A percentile compares a stretch with the other conserved stretches of the same genome.
phyloP scores from a whole-genome alignment of 2,888 invertebrate genomes.

The Chromoteleia sp. region DNA sequence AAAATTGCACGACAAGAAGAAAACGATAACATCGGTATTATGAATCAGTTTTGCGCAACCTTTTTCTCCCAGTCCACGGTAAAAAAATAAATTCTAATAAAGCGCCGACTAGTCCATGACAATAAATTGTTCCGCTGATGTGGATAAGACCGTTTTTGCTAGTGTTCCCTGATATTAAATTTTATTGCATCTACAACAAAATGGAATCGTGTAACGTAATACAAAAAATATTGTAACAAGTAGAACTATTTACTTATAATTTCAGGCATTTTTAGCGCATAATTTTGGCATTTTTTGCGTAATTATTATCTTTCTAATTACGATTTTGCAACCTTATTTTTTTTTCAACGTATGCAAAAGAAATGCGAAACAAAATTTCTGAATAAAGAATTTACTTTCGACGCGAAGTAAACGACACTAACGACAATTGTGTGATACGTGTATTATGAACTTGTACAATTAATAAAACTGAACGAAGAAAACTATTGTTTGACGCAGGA shows the following conservation, averaged over 20 bases:
- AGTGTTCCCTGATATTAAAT: no score
- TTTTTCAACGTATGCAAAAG: no score
- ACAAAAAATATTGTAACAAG: no score
- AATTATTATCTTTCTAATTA: no score
- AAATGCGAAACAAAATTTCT: background rate
- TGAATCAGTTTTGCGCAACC: constrained; percentile 67
- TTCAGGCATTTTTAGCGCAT: no score
- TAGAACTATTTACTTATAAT: no score
- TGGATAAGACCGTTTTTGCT: background rate
- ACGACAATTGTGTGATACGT: constrained; percentile 36
- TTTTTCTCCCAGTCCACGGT: constrained; percentile 29
- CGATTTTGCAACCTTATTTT: no score
- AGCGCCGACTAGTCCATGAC: constrained; percentile 7
- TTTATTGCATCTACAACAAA: no score
- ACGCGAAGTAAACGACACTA: constrained; percentile 24
- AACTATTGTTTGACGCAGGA: constrained; percentile 52
- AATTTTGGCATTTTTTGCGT: no score
- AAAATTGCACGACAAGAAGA: constrained; percentile 55
- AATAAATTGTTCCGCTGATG: constrained; percentile 28
- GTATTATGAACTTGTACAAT: constrained; percentile 23
- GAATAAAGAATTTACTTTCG: constrained; percentile 17
- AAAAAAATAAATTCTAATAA: constrained; percentile 52
- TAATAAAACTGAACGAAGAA: constrained; percentile 46
- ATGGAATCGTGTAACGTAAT: no score
- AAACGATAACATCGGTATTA: constrained; percentile 59